A percentile compares a stretch with the other conserved stretches of the same genome.
Conservation (phyloP, 2,888 invertebrate species). For the Hermaeophaga mercurialis region DNA sequence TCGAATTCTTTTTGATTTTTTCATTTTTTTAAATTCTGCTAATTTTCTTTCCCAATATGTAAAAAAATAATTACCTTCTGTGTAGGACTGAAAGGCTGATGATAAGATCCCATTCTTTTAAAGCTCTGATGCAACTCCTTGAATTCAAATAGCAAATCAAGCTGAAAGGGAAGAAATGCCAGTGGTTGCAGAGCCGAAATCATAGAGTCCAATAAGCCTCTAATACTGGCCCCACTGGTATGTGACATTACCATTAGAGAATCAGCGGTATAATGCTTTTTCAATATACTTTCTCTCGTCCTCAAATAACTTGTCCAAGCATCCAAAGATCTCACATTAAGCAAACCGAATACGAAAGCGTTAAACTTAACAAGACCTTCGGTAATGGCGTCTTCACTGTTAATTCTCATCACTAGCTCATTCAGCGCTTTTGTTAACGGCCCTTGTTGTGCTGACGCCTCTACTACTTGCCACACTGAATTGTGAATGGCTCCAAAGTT, state of each 20-base stretch:
- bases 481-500: constrained; percentile 86
- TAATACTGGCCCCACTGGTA: constrained; percentile 65
- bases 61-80: constrained; percentile 44
- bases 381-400: constrained; percentile 79
- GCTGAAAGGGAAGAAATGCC: constrained; percentile 77
- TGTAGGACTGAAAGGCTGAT: constrained; percentile 54
- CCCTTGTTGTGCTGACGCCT: constrained; percentile 85
- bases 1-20: background rate
- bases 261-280: constrained; percentile 78
- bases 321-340: constrained; percentile 86
- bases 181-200: constrained; percentile 79
- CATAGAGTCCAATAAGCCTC: constrained; percentile 73
- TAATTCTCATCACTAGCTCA: constrained; percentile 81
- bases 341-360: constrained; percentile 83
- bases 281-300: constrained; percentile 79
- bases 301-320: constrained; percentile 88
- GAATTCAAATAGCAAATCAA: constrained; percentile 81
- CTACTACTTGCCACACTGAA: constrained; percentile 89
- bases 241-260: constrained; percentile 72
- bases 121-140: constrained; percentile 77
- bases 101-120: constrained; percentile 65
- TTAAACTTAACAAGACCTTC: constrained; percentile 88
- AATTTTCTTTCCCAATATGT: background rate
- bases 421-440: constrained; percentile 83
- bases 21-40: background rate